Evolutionary conservation across 2,113 vertebrate species (phyloP).

Genomic region (Furnarius figulus): DNA sequence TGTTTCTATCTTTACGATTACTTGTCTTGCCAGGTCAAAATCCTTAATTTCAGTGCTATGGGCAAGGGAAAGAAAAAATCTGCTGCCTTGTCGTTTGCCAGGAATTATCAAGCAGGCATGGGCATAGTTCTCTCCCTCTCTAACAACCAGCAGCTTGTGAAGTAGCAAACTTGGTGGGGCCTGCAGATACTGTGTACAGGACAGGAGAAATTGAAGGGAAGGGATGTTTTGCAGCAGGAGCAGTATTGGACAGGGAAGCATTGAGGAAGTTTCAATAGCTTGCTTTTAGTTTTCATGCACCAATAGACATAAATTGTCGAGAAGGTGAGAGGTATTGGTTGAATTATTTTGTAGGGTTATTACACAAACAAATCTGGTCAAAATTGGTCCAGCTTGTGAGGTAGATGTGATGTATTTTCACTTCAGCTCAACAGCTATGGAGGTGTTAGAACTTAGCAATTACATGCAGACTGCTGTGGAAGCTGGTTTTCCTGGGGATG

Average conservation of each 20-base stretch:
- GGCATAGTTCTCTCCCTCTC: neutral
- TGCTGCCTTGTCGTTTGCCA: neutral
- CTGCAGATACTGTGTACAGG: neutral
- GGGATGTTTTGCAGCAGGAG: neutral
- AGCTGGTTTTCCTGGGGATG: neutral
- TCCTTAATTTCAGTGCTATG: fast-evolving
- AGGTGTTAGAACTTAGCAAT: neutral
- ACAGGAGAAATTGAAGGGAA: fast-evolving
- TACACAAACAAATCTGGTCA: neutral
- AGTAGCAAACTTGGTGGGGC: fast-evolving
- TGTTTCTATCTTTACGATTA: fast-evolving
- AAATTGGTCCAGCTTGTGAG: neutral
- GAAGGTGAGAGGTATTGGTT: neutral
- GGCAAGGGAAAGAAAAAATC: neutral
- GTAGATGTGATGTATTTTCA: neutral
- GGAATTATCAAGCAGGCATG: fast-evolving
- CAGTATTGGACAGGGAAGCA: fast-evolving
- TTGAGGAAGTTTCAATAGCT: neutral
- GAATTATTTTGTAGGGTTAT: neutral
- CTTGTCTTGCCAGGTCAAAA: neutral
- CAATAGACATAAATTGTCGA: neutral
- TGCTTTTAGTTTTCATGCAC: neutral
- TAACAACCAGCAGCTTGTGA: neutral
- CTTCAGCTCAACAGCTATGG: fast-evolving
- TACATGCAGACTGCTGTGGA: neutral